phyloP scores from a whole-genome alignment of 2,888 invertebrate species.

The Acrobasis consociella region DNA sequence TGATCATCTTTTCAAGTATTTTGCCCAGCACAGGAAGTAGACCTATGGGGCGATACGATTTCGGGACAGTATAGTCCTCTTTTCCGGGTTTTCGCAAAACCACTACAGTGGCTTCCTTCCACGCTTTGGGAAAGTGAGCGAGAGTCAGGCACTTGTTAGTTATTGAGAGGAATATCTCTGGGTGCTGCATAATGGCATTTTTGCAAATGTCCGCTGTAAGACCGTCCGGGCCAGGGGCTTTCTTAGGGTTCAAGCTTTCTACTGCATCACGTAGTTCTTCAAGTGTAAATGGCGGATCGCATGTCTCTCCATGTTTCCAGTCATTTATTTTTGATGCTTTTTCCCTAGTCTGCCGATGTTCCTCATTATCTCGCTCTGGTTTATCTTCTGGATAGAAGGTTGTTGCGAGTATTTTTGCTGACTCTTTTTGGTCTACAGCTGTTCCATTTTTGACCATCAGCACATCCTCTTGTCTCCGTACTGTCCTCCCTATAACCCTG shows the following conservation, averaged over 20 bases:
- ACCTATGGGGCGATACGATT: not conserved
- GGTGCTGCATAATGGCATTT: not conserved
- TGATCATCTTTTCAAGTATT: not conserved
- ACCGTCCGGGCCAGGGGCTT: constrained; percentile 7
- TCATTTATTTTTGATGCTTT: too few species aligned
- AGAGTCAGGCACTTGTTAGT: not conserved
- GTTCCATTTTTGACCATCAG: constrained; percentile 20
- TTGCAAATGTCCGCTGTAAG: not conserved
- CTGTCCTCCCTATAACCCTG: constrained; percentile 23
- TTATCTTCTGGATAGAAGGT: constrained; percentile 21
- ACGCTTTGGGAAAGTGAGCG: not conserved
- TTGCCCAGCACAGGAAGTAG: not conserved
- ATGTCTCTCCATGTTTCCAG: not conserved
- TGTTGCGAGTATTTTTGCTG: constrained; percentile 18
- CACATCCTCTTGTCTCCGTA: constrained; percentile 22
- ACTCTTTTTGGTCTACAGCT: constrained; percentile 4
- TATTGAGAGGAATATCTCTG: not conserved
- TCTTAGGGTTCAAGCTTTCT: not conserved
- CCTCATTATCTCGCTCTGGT: not conserved
- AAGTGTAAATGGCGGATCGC: not conserved
- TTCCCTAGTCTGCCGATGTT: too few species aligned
- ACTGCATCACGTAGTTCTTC: not conserved
- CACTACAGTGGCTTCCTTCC: not conserved
- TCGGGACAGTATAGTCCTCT: not conserved
- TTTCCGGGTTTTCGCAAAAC: constrained; percentile 3